Base-by-base conservation (phyloP, 1,140 invertebrate species). In the Drosophila nebulosa region DNA sequence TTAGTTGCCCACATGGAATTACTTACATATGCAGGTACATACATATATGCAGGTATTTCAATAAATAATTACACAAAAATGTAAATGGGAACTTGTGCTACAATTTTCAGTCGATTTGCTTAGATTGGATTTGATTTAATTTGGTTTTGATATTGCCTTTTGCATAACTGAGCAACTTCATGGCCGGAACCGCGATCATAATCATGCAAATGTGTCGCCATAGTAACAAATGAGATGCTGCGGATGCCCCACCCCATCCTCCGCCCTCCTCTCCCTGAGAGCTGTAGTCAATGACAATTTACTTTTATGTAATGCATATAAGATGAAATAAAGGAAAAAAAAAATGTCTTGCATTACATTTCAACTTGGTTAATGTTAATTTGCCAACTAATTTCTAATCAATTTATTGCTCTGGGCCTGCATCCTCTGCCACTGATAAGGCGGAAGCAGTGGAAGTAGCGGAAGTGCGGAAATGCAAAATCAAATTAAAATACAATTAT, bases 141-240 rank as follows among this genome's bases (percentile, higher is more conserved):
- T 46, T 46, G 39, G 21, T 46, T 46, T 46, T 46, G 39, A 46
- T 46, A 10, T 46, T 46, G 39, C 32, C 42, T 59, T 65, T 73
- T 65, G 50, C 60, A 72, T 27, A 36, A 18, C 42, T 18, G 10
- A 46, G 27, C 26, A 24, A 35, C 32, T 51, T 24, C 63, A 62
- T 53, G 67, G 69, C 80, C 80, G 80, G 80, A 84, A 84, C 80
- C 65, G 68, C 62, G 73, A 69, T 79, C 80, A 85, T 85, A 85
- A 84, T 79, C 76, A 84, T 83, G 79, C 79, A 83, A 83, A 83
- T 83, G 71, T 79, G 71, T 79, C 71, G 75, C 64, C 35, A 26
- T 56, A 60, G 46, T 10, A 59, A 35, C 39, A 59, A 79, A 84
- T 84, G 72, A 79, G 72, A 84, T 84, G 80, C 79, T 64, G 68